A percentile compares a stretch with the other conserved stretches of the same genome.
Evolutionary conservation across 2,113 vertebrate species (phyloP).

Genomic region (Notechis scutatus): DNA sequence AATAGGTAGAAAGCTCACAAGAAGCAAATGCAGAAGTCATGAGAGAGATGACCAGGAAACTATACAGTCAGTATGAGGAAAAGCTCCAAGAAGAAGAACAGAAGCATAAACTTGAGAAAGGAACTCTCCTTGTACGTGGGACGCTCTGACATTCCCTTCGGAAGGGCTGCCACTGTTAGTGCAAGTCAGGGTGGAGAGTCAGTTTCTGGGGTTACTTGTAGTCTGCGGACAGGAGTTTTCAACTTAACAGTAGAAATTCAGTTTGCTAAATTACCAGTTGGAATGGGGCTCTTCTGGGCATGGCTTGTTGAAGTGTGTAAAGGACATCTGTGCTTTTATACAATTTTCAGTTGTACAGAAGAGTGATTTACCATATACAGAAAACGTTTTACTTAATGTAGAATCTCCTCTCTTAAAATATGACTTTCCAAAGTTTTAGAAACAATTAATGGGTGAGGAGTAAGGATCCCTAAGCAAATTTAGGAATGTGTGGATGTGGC

Average conservation of each 20-base stretch:
- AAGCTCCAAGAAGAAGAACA: slow-evolving; percentile 79
- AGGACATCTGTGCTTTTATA: background rate
- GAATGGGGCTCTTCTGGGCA: background rate
- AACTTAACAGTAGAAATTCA: background rate
- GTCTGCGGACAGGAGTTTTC: background rate
- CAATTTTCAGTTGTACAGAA: background rate
- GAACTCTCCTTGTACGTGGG: slow-evolving; percentile 80
- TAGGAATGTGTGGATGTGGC: background rate
- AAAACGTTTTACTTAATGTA: background rate
- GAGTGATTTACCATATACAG: background rate
- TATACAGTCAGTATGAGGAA: slow-evolving; percentile 83
- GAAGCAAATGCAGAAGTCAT: slow-evolving; percentile 82
- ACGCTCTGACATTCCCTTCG: rapidly evolving
- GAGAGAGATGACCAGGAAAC: slow-evolving; percentile 82
- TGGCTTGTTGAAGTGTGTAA: background rate
- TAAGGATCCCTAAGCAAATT: background rate
- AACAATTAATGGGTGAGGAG: background rate
- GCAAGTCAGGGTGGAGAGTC: background rate
- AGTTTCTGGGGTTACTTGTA: background rate
- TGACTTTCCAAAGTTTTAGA: background rate
- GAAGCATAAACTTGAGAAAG: slow-evolving; percentile 83
- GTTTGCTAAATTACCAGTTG: background rate
- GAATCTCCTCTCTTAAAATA: background rate
- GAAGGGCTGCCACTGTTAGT: background rate
- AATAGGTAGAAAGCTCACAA: slow-evolving; percentile 82